These are phyloP conservation scores for Pyrgilauda ruficollis DNA, from an alignment of 2,113 vertebrate species.

Conservation along the genomic window DNA sequence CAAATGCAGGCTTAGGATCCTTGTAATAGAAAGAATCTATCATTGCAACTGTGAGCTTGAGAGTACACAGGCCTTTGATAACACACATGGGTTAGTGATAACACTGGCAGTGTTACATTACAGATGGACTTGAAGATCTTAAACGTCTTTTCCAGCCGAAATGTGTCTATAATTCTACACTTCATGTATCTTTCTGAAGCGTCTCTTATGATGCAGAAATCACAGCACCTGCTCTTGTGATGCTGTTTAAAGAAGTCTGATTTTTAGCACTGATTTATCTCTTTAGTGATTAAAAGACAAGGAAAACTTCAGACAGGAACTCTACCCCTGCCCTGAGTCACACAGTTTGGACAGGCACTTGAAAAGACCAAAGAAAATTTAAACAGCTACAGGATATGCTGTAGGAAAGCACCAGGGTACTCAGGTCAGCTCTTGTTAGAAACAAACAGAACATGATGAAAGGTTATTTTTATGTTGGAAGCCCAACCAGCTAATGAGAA, in stretches of 20 bases:
- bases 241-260: not conserved
- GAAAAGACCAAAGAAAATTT: not conserved
- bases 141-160: not conserved
- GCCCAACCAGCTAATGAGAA: not conserved
- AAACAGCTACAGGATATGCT: conserved; percentile 28
- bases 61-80: not conserved
- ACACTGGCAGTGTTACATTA: not conserved
- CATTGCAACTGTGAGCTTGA: not conserved
- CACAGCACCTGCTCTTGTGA: not conserved
- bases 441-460: not conserved
- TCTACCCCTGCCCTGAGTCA: not conserved
- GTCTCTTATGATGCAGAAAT: not conserved
- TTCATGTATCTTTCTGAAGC: not conserved
- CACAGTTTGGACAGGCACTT: not conserved
- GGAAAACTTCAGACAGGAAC: conserved; percentile 32
- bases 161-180: not conserved
- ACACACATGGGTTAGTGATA: not conserved
- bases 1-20: not conserved
- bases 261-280: not conserved
- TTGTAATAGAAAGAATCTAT: not conserved
- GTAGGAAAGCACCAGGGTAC: not conserved
- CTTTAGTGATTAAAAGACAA: conserved; percentile 43
- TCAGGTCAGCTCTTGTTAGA: not conserved
- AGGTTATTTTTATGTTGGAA: not conserved
- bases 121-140: not conserved